A percentile compares a stretch with the other conserved stretches of the same genome.
Evolutionary conservation across 2,797 vertebrate genomes (phyloP).

Genomic region (Oreortyx pictus): DNA sequence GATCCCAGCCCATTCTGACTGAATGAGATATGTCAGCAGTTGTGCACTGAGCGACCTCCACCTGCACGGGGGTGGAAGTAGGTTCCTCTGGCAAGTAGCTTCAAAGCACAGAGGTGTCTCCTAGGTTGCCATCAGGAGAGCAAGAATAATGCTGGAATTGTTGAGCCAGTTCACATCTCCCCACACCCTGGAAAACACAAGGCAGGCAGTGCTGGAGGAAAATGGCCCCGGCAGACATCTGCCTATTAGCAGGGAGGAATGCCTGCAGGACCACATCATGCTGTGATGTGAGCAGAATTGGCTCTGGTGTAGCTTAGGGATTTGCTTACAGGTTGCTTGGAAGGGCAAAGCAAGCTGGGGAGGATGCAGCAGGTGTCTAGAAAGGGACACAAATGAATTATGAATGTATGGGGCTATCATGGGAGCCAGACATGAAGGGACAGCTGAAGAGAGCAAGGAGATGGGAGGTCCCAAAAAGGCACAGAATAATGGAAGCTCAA

Average conservation of each 20-base stretch:
- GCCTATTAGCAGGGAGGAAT: neutral
- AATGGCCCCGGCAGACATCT: neutral
- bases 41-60: neutral
- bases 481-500: neutral
- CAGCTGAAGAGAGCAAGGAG: neutral
- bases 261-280: neutral
- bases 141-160: accelerated
- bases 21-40: neutral
- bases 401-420: neutral
- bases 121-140: neutral
- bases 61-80: neutral
- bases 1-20: neutral
- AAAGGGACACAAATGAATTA: neutral
- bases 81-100: neutral
- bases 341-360: neutral
- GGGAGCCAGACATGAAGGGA: neutral
- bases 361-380: neutral
- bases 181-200: neutral
- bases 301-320: neutral
- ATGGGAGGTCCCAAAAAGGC: neutral
- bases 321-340: neutral
- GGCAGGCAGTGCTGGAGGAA: neutral
- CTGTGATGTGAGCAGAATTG: neutral
- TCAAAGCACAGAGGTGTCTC: neutral
- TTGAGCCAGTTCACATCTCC: neutral